Evolutionary conservation across 1,140 invertebrate genomes (phyloP), one percentile per base, ranked within the genome.

Genomic region (Macrotrachela quadricornifera): DNA sequence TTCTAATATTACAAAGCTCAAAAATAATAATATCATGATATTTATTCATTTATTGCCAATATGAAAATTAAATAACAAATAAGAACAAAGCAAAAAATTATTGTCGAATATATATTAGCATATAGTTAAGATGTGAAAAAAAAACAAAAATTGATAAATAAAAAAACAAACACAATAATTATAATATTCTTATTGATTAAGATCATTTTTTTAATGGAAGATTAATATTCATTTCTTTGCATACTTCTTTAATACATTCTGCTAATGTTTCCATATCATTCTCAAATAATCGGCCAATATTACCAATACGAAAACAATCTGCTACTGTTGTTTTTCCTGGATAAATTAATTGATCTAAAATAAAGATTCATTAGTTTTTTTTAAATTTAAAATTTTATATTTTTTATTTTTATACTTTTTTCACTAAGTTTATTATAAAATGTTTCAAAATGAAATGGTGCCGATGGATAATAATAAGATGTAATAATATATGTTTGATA

Each of bases 271-370:
- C 42, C 64, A 75, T 68, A 56, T 75, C 72, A 12, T 60, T 51
- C 1, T 67, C 64, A 55, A 62, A 64, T 11, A 74, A 56, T 54
- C 73, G 60, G 13, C 73, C 73, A 49, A 74, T 75, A 58, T 65
- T 73, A 36, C 72, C 73, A 49, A 75, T 71, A 13, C 73, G 63
- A 59, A 75, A 74, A 56, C 69, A 71, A 43, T 73, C 65, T 8
- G 64, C 63, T 46, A 67, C 62, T 12, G 71, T 63, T 21, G 73
- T 67, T 62, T 74, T 74, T 0, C 73, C 73, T 13, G 73, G 72
- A 57, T 74, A 74, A 41, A 75, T 74, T 10, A 75, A 66, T 47
- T 68, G 67, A 56, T 64, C 72, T 73, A 58, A 49, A 58, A 4
- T 30, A 30, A 57, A 42, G 12, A 43, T 38, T 42, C 12, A 43